phyloP scores from a whole-genome alignment of 2,888 invertebrate genomes.

The Coleophora flavipennella region DNA sequence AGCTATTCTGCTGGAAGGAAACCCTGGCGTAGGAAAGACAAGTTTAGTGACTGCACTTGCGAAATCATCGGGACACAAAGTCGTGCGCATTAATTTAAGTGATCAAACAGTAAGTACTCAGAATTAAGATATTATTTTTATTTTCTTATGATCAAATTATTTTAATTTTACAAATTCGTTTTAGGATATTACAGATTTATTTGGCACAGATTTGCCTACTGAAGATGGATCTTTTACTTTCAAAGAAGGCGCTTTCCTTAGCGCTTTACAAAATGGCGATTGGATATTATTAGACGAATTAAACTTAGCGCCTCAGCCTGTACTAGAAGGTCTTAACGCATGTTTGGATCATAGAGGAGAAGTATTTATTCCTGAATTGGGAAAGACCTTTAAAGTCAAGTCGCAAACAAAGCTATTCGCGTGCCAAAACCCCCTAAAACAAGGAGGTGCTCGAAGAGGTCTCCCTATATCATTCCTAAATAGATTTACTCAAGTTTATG shows the following conservation, averaged over 20 bases:
- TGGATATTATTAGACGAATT: conserved; percentile 99
- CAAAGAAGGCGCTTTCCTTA: conserved; percentile 96
- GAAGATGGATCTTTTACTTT: conserved; percentile 96
- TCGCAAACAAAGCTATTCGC: conserved; percentile 91
- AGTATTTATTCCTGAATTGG: conserved; percentile 95
- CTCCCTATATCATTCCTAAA: conserved; percentile 97
- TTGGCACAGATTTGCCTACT: conserved; percentile 97
- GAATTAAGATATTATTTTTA: neutral
- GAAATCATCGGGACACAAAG: conserved; percentile 83
- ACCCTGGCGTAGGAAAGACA: conserved; percentile 99
- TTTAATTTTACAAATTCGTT: conserved; percentile 17
- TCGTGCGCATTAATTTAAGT: conserved; percentile 96
- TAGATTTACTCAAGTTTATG: conserved; percentile 92
- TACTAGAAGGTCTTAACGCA: conserved; percentile 98
- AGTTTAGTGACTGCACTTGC: conserved; percentile 94
- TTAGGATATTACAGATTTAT: conserved; percentile 95
- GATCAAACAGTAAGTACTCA: conserved; percentile 90
- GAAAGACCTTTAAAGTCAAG: conserved; percentile 85
- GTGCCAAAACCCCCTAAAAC: conserved; percentile 96
- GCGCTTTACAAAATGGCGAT: conserved; percentile 91
- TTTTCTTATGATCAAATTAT: neutral
- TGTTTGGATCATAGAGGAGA: conserved; percentile 98
- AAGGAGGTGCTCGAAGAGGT: conserved; percentile 97
- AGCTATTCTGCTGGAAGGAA: conserved; percentile 95
- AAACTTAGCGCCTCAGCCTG: conserved; percentile 98